phyloP scores from a whole-genome alignment of 2,888 invertebrate species.

The Tubiluchus corallicola region DNA sequence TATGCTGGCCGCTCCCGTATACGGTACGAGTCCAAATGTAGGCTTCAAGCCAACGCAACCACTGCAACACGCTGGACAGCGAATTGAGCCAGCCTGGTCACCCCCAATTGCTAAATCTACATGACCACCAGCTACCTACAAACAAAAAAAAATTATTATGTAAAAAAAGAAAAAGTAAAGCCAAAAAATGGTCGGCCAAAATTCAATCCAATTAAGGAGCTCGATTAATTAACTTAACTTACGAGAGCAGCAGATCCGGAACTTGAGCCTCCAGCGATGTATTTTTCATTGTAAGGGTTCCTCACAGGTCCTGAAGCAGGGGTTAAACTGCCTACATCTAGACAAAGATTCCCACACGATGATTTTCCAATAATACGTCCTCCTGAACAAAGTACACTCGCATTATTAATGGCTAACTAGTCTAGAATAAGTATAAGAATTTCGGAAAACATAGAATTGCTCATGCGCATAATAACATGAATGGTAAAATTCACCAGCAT shows the following conservation, averaged over 20 bases:
- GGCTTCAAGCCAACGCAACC: too few species aligned
- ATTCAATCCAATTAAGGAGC: too few species aligned
- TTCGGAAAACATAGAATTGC: too few species aligned
- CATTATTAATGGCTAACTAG: too few species aligned
- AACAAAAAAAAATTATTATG: too few species aligned
- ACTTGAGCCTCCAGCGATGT: slow-evolving; percentile 22
- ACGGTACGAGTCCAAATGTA: too few species aligned
- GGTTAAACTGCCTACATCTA: slow-evolving; percentile 19
- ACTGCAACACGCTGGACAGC: slow-evolving; percentile 24
- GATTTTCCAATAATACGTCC: too few species aligned
- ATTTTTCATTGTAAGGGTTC: slow-evolving; percentile 18
- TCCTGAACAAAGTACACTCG: slow-evolving; percentile 18
- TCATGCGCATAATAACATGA: too few species aligned
- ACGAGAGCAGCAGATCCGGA: slow-evolving; percentile 21
- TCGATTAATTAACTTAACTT: too few species aligned
- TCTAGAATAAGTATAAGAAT: too few species aligned
- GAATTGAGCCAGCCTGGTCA: slow-evolving; percentile 25
- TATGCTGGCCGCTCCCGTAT: slow-evolving; percentile 20
- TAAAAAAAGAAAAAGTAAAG: too few species aligned
- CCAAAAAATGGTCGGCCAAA: too few species aligned
- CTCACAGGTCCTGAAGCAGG: slow-evolving; percentile 18
- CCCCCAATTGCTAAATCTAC: slow-evolving; percentile 23
- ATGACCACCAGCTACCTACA: slow-evolving; percentile 18
- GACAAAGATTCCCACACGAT: slow-evolving; percentile 21
- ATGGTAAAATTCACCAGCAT: slow-evolving; percentile 18